A percentile compares a stretch with the other conserved stretches of the same genome.
These are phyloP conservation scores for Cephus rjabovi DNA, from an alignment of 2,888 invertebrate genomes.

Conservation along the genomic window DNA sequence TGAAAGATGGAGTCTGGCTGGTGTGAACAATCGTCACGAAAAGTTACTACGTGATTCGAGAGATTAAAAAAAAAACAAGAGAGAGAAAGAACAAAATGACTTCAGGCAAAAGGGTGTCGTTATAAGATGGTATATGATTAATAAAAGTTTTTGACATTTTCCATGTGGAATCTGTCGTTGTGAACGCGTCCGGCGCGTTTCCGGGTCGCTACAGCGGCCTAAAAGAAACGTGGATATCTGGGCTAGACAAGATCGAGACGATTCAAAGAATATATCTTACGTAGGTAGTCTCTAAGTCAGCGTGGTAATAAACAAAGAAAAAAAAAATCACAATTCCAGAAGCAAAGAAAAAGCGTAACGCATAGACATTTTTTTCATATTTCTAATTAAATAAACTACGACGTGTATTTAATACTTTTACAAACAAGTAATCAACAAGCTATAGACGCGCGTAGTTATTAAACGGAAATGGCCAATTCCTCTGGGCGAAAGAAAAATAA, in stretches of 20 bases:
- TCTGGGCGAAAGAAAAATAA: neutral
- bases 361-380: conserved; percentile 21
- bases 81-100: neutral
- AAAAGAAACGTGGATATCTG: neutral
- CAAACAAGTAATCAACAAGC: conserved; percentile 25
- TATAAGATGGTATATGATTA: neutral
- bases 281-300: neutral
- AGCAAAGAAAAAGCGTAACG: neutral
- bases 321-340: conserved; percentile 3
- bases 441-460: neutral
- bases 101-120: neutral
- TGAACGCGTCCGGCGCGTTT: neutral
- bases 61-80: neutral
- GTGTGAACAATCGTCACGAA: neutral
- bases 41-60: neutral
- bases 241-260: neutral
- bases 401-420: conserved; percentile 59
- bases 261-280: neutral
- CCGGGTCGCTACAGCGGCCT: neutral
- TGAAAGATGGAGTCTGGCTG: neutral
- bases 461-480: neutral
- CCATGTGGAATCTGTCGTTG: neutral
- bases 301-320: neutral
- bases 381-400: conserved; percentile 38
- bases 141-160: neutral